Conservation (phyloP, 2,797 vertebrate species). For the Oryzias sinensis region DNA sequence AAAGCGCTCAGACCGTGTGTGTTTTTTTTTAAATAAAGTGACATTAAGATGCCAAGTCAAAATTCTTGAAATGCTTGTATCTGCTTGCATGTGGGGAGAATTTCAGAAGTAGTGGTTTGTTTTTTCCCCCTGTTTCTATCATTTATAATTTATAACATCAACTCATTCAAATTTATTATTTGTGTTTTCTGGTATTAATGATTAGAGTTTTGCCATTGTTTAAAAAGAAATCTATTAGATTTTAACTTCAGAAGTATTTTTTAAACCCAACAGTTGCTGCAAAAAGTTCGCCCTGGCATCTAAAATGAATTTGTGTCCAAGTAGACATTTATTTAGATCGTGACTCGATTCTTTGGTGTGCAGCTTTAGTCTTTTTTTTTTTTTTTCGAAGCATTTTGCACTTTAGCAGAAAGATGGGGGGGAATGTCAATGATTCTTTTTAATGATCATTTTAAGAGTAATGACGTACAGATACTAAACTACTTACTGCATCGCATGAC, state of each 20-base stretch:
- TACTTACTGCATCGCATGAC: conserved; percentile 37
- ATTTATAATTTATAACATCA: conserved; percentile 8
- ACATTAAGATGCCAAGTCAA: conserved; percentile 8
- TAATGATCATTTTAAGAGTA: conserved; percentile 9
- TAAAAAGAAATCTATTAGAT: conserved; percentile 16
- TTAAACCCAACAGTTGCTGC: not conserved
- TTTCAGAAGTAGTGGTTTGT: conserved; percentile 1
- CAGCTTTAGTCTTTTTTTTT: conserved; percentile 23
- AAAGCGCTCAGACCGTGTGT: not conserved
- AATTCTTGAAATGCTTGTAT: conserved; percentile 1
- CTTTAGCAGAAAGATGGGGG: conserved; percentile 56
- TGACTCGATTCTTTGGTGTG: conserved; percentile 14
- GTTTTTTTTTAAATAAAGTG: conserved; percentile 4
- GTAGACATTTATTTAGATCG: conserved; percentile 5
- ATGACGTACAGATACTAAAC: conserved; percentile 10
- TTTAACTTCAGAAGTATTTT: conserved; percentile 9
- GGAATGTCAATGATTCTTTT: conserved; percentile 25
- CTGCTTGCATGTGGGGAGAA: conserved; percentile 3
- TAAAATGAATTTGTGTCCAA: conserved; percentile 12
- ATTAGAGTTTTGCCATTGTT: conserved; percentile 19
- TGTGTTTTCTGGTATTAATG: conserved; percentile 27
- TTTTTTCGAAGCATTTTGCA: conserved; percentile 55
- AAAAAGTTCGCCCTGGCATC: conserved; percentile 1
- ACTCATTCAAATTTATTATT: conserved; percentile 7
- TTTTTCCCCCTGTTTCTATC: not conserved